Conservation (phyloP, 2,797 vertebrate genomes). For the Smutsia gigantea region DNA sequence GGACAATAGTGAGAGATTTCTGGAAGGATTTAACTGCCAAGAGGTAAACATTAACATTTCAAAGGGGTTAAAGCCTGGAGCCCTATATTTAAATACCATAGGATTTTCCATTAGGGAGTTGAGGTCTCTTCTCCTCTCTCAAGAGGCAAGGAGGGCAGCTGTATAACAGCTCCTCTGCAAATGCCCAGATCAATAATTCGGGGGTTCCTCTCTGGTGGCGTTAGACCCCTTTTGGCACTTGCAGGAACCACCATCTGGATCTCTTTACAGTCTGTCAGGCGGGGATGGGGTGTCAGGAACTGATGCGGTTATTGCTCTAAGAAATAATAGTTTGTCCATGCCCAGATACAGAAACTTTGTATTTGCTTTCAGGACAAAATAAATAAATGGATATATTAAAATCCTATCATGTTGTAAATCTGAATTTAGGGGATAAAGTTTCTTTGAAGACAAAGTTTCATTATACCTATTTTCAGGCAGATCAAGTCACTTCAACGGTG, state of each 20-base stretch:
- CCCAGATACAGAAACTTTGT: background rate
- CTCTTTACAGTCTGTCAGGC: background rate
- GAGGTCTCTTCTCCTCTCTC: background rate
- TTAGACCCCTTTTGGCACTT: background rate
- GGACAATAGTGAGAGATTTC: background rate
- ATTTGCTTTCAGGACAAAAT: background rate
- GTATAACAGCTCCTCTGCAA: background rate
- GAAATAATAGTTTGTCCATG: background rate
- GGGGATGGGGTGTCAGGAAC: background rate
- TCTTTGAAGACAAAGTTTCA: conserved; percentile 30
- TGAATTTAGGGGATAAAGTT: background rate
- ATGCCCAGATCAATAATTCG: background rate
- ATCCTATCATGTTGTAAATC: background rate
- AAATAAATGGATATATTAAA: background rate
- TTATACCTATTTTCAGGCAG: conserved; percentile 6
- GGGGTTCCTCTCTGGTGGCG: background rate
- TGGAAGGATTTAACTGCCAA: background rate
- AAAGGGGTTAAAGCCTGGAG: background rate
- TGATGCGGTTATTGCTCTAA: background rate
- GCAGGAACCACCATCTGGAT: background rate
- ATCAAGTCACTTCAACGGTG: conserved; percentile 28
- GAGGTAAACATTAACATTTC: background rate
- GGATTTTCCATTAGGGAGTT: background rate
- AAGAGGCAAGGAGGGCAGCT: background rate
- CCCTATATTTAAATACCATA: background rate